Base-by-base conservation (phyloP, 2,888 invertebrate genomes). In the Bombylius major region DNA sequence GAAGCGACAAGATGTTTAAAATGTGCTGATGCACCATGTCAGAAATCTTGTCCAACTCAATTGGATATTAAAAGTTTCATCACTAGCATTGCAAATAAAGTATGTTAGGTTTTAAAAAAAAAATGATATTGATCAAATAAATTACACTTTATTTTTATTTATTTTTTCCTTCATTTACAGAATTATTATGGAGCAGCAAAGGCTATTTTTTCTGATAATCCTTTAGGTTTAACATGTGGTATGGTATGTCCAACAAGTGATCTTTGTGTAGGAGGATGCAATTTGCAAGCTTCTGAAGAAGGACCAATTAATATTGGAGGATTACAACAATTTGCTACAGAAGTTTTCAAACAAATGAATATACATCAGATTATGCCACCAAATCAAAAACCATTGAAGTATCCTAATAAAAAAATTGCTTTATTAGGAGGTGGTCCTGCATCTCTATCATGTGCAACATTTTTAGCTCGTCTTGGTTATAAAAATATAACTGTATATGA, bases 221-320 rank as follows among this genome's bases (percentile, higher is more conserved):
- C 99, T 0, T 75, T 98, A 54, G 99, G 95, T 0, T 77, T 96
- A 4, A 92, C 93, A 0, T 95, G 95, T 66, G 95, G 95, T 34
- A 99, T 99, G 98, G 97, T 99, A 32, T 98, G 98, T 65, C 98
- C 98, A 4, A 98, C 98, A 0, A 96, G 95, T 69, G 98, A 99
- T 73, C 82, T 99, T 1, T 99, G 98, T 71, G 97, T 97, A 0
- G 98, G 98, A 0, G 95, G 96, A 0, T 99, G 98, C 73, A 99
- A 99, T 75, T 78, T 99, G 11, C 87, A 91, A 68, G 98, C 96
- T 0, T 84, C 87, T 11, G 99, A 99, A 71, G 97, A 98, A 71
- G 99, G 99, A 0, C 87, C 97, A 0, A 99, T 99, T 65, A 99
- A 99, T 70, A 99, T 99, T 65, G 97, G 98, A 0, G 99, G 99